Evolutionary conservation across 2,797 vertebrate species (phyloP).

Genomic region (Sarcoramphus papa): DNA sequence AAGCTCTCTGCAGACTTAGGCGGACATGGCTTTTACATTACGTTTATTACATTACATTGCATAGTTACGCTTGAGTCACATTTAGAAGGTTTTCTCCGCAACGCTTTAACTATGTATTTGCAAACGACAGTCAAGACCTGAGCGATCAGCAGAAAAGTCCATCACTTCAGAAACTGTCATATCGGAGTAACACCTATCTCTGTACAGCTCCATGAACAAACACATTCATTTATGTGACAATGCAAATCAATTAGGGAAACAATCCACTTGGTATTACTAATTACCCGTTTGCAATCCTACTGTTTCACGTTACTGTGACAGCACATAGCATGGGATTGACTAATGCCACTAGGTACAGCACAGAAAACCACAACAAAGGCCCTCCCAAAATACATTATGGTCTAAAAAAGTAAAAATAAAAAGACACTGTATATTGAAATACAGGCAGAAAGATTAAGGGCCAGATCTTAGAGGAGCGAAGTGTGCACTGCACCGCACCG

Average conservation of each 20-base stretch:
- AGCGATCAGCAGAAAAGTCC: not conserved
- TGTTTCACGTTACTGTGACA: not conserved
- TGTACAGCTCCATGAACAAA: not conserved
- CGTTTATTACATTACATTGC: rapidly evolving
- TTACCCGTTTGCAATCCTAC: not conserved
- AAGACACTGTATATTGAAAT: not conserved
- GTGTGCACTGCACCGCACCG: not conserved
- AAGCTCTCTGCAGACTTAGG: not conserved
- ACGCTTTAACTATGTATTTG: not conserved
- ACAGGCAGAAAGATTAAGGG: not conserved
- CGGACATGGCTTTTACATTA: not conserved
- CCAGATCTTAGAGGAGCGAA: not conserved
- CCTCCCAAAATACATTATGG: rapidly evolving
- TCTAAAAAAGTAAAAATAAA: not conserved
- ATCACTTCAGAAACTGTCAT: not conserved
- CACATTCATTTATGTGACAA: not conserved
- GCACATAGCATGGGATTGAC: not conserved
- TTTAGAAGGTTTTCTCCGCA: not conserved
- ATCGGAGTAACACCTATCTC: not conserved
- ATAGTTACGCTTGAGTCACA: not conserved
- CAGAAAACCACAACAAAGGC: not conserved
- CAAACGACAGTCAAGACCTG: not conserved
- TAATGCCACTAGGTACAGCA: not conserved
- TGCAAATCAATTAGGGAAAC: not conserved
- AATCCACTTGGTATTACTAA: not conserved